Base-by-base conservation (phyloP, 2,888 invertebrate species). In the Prosopocoilus inquinatus region DNA sequence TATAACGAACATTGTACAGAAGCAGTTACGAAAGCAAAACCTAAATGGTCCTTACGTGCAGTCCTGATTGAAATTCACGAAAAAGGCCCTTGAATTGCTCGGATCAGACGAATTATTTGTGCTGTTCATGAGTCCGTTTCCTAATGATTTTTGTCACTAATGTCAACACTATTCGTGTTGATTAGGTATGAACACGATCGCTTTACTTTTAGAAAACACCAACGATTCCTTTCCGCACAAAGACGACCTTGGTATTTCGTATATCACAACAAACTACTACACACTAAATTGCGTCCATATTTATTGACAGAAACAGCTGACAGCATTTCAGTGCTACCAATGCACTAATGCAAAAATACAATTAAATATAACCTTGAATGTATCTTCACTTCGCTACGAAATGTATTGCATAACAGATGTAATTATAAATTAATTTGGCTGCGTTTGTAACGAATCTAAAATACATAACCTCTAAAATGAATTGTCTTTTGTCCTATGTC, bases 61-160 rank as follows among this genome's bases (percentile, higher is more conserved):
- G 79, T 97, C 96, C 80, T 97, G 96, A 80, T 97, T 97, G 78
- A 97, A 97, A 81, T 94, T 95, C 70, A 96, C 94, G 80, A 93
- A 95, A 79, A 91, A 89, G 79, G 90, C 89, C 79, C 90, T 91
- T 79, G 86, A 63, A 64, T 70, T 87, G 81, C 88, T 85, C 76
- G 88, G 81, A 79, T 89, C 90, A 76, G 86, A 84, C 74, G 84
- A 84, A 80, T 85, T 85, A 80, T 84, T 86, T 84, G 88, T 84
- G 82, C 89, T 87, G 88, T 87, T 91, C 91, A 91, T 91, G 83
- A 87, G 88, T 86, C 83, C 85, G 82, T 50, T 82, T 75, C 39
- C 20, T 43, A 38, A 54, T 59, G 59, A 62, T 61, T 63, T 65
- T 64, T 49, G 53, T 46, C 60, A 59, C 59, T 62, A 55, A 52